Evolutionary conservation across 2,113 vertebrate genomes (phyloP).

Genomic region (Varanus salvator): DNA sequence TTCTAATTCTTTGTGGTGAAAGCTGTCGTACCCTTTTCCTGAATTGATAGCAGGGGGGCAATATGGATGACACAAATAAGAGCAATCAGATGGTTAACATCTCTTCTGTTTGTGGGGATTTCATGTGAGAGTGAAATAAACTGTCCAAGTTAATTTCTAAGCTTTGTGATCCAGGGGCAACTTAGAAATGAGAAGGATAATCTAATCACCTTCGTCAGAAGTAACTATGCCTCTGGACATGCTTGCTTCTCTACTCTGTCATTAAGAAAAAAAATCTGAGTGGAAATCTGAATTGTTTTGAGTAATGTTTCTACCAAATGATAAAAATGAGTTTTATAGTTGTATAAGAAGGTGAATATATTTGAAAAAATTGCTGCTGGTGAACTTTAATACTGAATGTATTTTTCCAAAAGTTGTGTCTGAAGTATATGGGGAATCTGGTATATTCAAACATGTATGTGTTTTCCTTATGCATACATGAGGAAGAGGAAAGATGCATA

Average conservation of each 20-base stretch:
- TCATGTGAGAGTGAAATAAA: background rate
- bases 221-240: background rate
- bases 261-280: background rate
- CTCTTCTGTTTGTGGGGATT: background rate
- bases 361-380: background rate
- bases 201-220: background rate
- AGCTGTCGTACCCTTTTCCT: slow-evolving; percentile 40
- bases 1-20: slow-evolving; percentile 51
- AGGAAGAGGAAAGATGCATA: background rate
- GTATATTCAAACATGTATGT: background rate
- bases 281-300: background rate
- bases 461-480: background rate
- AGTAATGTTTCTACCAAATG: background rate
- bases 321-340: background rate
- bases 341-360: background rate
- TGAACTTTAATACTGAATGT: background rate
- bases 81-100: slow-evolving; percentile 7
- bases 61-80: background rate
- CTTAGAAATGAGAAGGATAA: background rate
- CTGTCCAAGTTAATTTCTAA: background rate
- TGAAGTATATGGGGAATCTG: background rate
- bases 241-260: background rate
- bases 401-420: background rate
- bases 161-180: fast-evolving
- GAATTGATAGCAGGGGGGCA: background rate